These are phyloP conservation scores for Cataglyphis altisquamis DNA, from an alignment of 2,888 invertebrate genomes.

Conservation along the genomic window DNA sequence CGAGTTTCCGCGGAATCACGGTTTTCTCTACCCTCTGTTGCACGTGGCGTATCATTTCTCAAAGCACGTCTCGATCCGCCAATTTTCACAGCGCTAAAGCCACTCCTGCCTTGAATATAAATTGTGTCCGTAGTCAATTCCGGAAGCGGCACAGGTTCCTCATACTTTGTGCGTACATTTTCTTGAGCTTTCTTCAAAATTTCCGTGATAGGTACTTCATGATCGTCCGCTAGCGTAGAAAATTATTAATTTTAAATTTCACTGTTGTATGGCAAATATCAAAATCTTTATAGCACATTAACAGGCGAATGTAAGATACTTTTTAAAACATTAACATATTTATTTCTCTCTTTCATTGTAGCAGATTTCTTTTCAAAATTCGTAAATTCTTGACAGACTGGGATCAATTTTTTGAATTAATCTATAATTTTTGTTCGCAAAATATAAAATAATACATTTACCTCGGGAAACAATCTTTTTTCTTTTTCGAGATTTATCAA, in stretches of 20 bases:
- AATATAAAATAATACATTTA: conserved; percentile 23
- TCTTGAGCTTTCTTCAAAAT: conserved; percentile 81
- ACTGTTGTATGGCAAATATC: not conserved
- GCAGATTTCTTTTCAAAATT: not conserved
- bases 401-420: not conserved
- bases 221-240: conserved; percentile 53
- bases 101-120: conserved; percentile 83
- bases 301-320: not conserved
- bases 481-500: conserved; percentile 39
- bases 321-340: not conserved
- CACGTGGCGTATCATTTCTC: conserved; percentile 23
- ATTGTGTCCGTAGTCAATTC: conserved; percentile 82
- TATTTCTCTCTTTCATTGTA: not conserved
- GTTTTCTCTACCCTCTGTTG: not conserved
- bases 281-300: not conserved
- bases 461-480: conserved; percentile 43
- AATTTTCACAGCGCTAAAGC: conserved; percentile 83
- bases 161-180: conserved; percentile 77
- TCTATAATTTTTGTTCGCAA: not conserved
- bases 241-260: conserved; percentile 19
- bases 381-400: not conserved
- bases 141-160: conserved; percentile 78
- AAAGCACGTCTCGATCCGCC: conserved; percentile 40
- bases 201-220: conserved; percentile 83
- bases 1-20: conserved; percentile 2